Evolutionary conservation across 2,797 vertebrate genomes (phyloP).

Genomic region (Otolemur crassicaudatus): DNA sequence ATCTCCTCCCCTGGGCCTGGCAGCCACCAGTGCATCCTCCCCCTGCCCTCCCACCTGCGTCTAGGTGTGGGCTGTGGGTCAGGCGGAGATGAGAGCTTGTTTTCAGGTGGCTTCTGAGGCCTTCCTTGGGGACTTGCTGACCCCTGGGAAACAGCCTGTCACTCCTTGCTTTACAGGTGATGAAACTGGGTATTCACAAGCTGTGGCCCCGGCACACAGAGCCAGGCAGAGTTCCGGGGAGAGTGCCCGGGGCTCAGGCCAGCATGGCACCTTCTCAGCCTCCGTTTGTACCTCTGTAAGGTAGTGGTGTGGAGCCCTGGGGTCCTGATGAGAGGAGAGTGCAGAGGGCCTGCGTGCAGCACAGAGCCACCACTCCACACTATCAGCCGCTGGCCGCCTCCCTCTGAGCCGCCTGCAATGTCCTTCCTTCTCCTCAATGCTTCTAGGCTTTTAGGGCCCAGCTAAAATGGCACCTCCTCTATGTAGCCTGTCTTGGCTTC

Average conservation of each 20-base stretch:
- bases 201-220: rapidly evolving
- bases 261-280: not conserved
- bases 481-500: not conserved
- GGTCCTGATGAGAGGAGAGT: rapidly evolving
- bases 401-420: not conserved
- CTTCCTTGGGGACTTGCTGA: rapidly evolving
- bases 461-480: not conserved
- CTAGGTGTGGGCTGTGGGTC: too few relatives aligned
- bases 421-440: not conserved
- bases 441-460: not conserved
- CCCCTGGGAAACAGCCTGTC: not conserved
- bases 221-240: rapidly evolving
- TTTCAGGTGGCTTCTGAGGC: rapidly evolving
- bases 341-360: not conserved
- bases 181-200: rapidly evolving
- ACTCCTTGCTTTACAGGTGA: not conserved
- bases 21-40: not conserved
- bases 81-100: rapidly evolving
- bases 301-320: rapidly evolving
- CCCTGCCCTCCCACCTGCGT: not conserved
- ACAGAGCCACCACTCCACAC: rapidly evolving
- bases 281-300: not conserved
- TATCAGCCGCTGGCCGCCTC: rapidly evolving
- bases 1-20: not conserved
- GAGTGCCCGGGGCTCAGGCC: not conserved